Evolutionary conservation across 2,797 vertebrate species (phyloP).

Genomic region (Ceryle rudis): DNA sequence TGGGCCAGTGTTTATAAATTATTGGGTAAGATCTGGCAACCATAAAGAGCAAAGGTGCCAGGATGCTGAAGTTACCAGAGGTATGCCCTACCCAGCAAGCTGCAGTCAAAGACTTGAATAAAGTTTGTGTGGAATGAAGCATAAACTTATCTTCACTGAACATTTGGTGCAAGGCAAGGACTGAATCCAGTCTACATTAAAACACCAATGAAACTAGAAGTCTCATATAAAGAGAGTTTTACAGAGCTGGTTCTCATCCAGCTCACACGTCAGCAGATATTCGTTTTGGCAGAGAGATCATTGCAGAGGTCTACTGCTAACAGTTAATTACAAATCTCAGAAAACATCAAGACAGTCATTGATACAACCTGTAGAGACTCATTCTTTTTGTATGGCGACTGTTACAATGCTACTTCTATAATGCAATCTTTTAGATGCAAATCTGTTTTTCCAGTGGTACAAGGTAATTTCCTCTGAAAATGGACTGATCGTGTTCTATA

Average conservation of each 20-base stretch:
- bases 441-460: background rate
- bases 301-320: background rate
- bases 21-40: background rate
- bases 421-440: background rate
- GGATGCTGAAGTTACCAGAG: background rate
- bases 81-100: background rate
- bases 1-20: background rate
- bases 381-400: background rate
- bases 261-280: background rate
- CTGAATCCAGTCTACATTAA: background rate
- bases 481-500: background rate
- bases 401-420: background rate
- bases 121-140: background rate
- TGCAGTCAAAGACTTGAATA: background rate
- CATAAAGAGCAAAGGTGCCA: accelerated
- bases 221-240: background rate
- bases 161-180: background rate
- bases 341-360: background rate
- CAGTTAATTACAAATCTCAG: background rate
- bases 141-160: background rate
- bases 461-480: constrained; percentile 12
- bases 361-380: background rate
- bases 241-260: background rate
- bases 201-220: background rate
- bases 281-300: constrained; percentile 4